A percentile compares a stretch with the other conserved stretches of the same genome.
These are phyloP conservation scores for Micrasema minimum DNA, from an alignment of 1,140 invertebrate species.

Conservation along the genomic window DNA sequence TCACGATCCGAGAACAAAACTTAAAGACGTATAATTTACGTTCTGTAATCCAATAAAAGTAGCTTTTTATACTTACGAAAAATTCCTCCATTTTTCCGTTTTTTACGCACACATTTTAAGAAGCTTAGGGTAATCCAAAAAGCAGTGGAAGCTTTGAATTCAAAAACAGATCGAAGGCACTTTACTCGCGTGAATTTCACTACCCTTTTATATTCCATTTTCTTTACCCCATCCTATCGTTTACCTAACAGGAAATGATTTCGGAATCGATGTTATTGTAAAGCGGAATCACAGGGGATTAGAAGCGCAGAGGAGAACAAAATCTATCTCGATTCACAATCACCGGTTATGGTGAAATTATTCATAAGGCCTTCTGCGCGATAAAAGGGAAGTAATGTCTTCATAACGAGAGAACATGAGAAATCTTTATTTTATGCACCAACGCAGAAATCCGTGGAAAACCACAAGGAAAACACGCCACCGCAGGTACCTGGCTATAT, in stretches of 20 bases:
- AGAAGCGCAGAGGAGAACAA: conserved; percentile 41
- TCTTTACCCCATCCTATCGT: background rate
- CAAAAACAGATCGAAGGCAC: too few relatives aligned
- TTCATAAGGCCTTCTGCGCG: conserved; percentile 47
- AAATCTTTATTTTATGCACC: conserved; percentile 52
- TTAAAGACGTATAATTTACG: too few relatives aligned
- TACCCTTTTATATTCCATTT: conserved; percentile 7
- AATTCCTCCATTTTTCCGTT: too few relatives aligned
- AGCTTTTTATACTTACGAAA: too few relatives aligned
- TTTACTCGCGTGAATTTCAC: too few relatives aligned
- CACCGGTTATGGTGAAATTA: conserved; percentile 53
- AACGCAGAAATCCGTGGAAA: conserved; percentile 18
- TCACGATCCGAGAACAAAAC: too few relatives aligned
- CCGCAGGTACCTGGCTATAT: background rate
- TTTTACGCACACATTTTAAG: too few relatives aligned
- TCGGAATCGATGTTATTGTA: conserved; percentile 40
- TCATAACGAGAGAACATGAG: conserved; percentile 39
- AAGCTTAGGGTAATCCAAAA: too few relatives aligned
- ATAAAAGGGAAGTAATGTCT: conserved; percentile 47
- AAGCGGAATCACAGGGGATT: conserved; percentile 38
- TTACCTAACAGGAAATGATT: conserved; percentile 24
- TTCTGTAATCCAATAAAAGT: too few relatives aligned
- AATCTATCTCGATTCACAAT: conserved; percentile 51
- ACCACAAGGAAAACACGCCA: conserved; percentile 16
- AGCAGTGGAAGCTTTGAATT: too few relatives aligned